Base-by-base conservation (phyloP, 2,888 invertebrate genomes). In the Glyphotaelius pellucidus region DNA sequence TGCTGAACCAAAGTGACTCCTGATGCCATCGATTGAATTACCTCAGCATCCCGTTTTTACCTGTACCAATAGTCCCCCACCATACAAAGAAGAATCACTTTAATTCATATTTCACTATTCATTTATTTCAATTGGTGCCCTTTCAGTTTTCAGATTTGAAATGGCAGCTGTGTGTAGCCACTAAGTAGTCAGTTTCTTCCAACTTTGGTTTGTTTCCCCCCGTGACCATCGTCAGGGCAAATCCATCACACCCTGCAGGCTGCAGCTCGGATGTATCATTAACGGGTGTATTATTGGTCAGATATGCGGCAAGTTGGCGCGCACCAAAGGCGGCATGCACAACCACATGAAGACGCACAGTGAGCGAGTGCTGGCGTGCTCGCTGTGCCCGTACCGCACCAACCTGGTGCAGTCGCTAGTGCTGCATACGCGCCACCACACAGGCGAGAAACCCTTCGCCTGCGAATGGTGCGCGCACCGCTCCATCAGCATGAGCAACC, bases 401-500 rank as follows among this genome's bases (percentile, higher is more conserved):
- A 86, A 86, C 86, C 38, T 42, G 86, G 38, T 30, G 3, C 35
- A 86, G 38, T 86, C 86, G 25, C 47, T 86, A 4, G 42, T 42
- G 47, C 86, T 86, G 47, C 86, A 86, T 14, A 25, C 42, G 0
- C 86, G 86, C 47, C 35, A 35, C 15, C 86, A 86, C n/a, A 86
- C n/a, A 0, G 86, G 86, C 47, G 86, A 86, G 86, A 35, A 42
- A 12, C 86, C 86, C n/a, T 86, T 42, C 42, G 86, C 86, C 86
- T 86, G 86, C 12, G 86, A 86, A 47, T 42, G 42, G 86, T 86
- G 86, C 30, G 86, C 86, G 7, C 86, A 86, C 86, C 86, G 86
- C 42, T 86, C 86, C 86, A 42, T 86, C 86, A 86, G 42, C 47
- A 42, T 42, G 25, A 86, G 86, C n/a, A 86, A 86, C 86, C 42